Conservation (phyloP, 2,888 invertebrate genomes). For the Ichneumoninae sp. region DNA sequence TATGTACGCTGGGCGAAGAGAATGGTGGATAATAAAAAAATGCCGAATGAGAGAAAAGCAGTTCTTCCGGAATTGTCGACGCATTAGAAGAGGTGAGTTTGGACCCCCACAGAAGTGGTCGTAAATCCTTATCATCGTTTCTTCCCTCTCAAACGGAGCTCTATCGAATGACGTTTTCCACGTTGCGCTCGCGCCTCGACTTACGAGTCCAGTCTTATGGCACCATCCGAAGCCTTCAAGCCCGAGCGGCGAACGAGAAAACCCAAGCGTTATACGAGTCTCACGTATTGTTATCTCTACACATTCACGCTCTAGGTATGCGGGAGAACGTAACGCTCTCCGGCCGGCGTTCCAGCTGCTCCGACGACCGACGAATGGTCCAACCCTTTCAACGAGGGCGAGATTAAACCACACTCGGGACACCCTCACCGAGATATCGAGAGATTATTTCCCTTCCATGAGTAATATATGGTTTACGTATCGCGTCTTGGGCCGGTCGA, state of each 20-base stretch:
- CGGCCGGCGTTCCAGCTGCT: conserved; percentile 1
- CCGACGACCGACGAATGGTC: conserved; percentile 69
- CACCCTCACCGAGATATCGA: conserved; percentile 77
- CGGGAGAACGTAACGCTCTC: conserved; percentile 50
- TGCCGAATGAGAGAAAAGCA: conserved; percentile 48
- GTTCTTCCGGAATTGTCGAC: conserved; percentile 67
- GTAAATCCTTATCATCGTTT: conserved; percentile 79
- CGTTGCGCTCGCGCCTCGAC: conserved; percentile 45
- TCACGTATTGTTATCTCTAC: conserved; percentile 76
- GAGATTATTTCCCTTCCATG: conserved; percentile 73
- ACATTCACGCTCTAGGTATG: conserved; percentile 69
- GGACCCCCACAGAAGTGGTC: conserved; percentile 63
- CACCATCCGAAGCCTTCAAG: conserved; percentile 22
- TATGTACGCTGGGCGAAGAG: conserved; percentile 30
- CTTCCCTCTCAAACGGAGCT: conserved; percentile 68
- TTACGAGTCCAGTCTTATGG: conserved; percentile 36
- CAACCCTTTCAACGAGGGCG: conserved; percentile 78
- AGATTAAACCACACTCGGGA: conserved; percentile 78
- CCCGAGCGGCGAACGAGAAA: conserved; percentile 54
- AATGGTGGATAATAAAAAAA: conserved; percentile 25
- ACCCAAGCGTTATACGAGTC: conserved; percentile 65
- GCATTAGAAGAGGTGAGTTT: conserved; percentile 68
- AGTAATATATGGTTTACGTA: conserved; percentile 64
- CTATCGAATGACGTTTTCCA: conserved; percentile 52
- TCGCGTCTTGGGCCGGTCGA: conserved; percentile 52